A percentile compares a stretch with the other conserved stretches of the same genome.
phyloP scores from a whole-genome alignment of 2,797 vertebrate species.

The Agapornis canus region DNA sequence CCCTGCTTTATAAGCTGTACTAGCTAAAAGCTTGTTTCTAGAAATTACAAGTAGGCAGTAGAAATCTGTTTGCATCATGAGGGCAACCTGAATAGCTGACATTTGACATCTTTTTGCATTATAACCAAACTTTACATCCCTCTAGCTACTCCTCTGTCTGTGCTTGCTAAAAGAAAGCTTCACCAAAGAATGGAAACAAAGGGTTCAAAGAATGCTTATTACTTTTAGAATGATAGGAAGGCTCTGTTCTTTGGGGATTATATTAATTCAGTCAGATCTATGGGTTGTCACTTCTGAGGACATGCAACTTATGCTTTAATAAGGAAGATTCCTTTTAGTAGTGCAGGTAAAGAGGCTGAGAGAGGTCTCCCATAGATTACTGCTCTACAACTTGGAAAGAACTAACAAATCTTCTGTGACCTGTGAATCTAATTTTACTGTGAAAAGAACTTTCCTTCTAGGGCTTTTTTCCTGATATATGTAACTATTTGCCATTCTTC shows the following conservation, averaged over 20 bases:
- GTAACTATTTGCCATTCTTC: slow-evolving; percentile 11
- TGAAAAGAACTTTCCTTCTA: neutral
- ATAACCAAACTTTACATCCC: neutral
- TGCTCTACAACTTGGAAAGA: neutral
- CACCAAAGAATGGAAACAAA: neutral
- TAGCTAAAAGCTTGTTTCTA: neutral
- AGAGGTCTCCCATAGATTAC: slow-evolving; percentile 3
- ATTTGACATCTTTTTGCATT: neutral
- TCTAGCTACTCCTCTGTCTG: neutral
- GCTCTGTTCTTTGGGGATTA: neutral
- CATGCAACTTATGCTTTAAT: neutral
- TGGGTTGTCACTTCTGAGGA: neutral
- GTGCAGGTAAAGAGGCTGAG: neutral
- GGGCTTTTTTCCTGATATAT: neutral
- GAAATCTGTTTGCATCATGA: neutral
- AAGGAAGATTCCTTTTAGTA: neutral
- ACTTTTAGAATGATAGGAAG: neutral
- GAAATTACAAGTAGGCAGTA: neutral
- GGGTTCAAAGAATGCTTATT: neutral
- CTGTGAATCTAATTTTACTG: slow-evolving; percentile 53
- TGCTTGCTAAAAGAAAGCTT: neutral
- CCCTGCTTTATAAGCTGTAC: neutral
- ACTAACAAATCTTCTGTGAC: slow-evolving; percentile 23
- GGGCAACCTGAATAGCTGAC: neutral
- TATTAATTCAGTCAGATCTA: neutral